Base-by-base conservation (phyloP, 1,140 invertebrate genomes). In the Caerostris darwini region DNA sequence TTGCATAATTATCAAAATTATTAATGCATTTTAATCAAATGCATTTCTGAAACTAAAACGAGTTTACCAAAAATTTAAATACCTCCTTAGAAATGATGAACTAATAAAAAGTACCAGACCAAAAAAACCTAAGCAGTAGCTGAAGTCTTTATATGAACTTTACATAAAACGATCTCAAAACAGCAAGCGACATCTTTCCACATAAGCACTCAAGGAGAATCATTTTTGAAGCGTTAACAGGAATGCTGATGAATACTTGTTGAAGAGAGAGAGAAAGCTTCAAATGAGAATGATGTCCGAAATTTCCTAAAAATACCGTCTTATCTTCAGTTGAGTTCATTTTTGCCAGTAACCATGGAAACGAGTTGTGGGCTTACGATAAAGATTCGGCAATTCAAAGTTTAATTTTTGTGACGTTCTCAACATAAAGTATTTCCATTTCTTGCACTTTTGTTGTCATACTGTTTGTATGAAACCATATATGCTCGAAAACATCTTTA, bases 251-350 rank as follows among this genome's bases (percentile, higher is more conserved):
- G 54, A 34, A 58, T 81, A 50, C 71, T 91, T 91, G 69, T 71
- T 57, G 71, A 67, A 17, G 58, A 67, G 82, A 56, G 81, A 87
- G 92, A 71, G 34, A 34, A 50, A 90, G 81, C 61, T 7, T 17
- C 50, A 61, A 93, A 71, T 82, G 82, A 71, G 85, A 86, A 87
- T 87, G 92, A 71, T 93, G 82, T 87, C 82, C 82, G 56, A 93
- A 86, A 71, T 93, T 93, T 93, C 92, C 81, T 93, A 93, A 93
- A 77, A 93, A 93, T 93, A 87, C 83, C 92, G 64, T 71, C 92
- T 93, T 93, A 93, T 93, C 92, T 85, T 56, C 54, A n/a, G 54
- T 17, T 7, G 71, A 82, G 64, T 91, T 87, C 81, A 53, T 56
- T 34, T 67, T 71, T 59, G 61, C 56, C 14, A 53, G 92, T 93